Percentiles rank a stretch among this genome's conserved stretches.
These are phyloP conservation scores for Hydropotes inermis DNA, from an alignment of 2,113 vertebrate genomes.

Conservation along the genomic window DNA sequence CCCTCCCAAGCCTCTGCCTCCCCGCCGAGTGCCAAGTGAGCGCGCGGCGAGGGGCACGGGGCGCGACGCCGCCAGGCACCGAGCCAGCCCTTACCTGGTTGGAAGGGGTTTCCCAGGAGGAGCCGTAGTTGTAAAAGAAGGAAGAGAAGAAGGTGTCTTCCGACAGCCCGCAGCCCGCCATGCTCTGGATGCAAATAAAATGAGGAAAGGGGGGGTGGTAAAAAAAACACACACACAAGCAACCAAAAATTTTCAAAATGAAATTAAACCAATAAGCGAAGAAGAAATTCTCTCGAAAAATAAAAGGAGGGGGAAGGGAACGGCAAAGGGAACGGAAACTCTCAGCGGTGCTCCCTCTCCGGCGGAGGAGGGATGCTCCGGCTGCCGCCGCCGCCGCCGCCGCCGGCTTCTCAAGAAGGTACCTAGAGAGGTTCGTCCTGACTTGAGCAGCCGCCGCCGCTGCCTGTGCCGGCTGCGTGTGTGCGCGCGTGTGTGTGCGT, in stretches of 20 bases:
- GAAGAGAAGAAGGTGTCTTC: constrained; percentile 92
- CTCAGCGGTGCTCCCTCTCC: constrained; percentile 71
- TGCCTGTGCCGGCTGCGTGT: constrained; percentile 73
- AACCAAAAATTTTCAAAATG: constrained; percentile 66
- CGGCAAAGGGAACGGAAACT: constrained; percentile 73
- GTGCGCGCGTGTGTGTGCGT: constrained; percentile 70
- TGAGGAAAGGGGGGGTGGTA: constrained; percentile 9
- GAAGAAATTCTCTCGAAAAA: constrained; percentile 65
- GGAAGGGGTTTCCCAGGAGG: constrained; percentile 93
- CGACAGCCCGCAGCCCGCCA: constrained; percentile 91
- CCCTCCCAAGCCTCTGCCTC: constrained; percentile 55
- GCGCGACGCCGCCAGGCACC: constrained; percentile 58
- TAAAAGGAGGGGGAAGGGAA: constrained; percentile 66
- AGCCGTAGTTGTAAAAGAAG: constrained; percentile 92
- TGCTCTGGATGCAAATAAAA: constrained; percentile 82
- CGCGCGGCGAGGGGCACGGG: constrained; percentile 45
- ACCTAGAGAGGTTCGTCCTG: constrained; percentile 75
- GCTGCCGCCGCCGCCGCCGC: constrained; percentile 60
- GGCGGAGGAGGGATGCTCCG: constrained; percentile 57
- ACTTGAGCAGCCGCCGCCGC: constrained; percentile 67
- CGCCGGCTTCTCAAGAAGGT: constrained; percentile 67
- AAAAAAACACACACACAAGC: constrained; percentile 57
- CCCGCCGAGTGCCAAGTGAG: constrained; percentile 64
- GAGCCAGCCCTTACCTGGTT: constrained; percentile 89
- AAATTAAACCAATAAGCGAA: constrained; percentile 66